Percentiles rank a stretch among this genome's conserved stretches.
Evolutionary conservation across 2,888 invertebrate genomes (phyloP).

Genomic region (Plusia festucae): DNA sequence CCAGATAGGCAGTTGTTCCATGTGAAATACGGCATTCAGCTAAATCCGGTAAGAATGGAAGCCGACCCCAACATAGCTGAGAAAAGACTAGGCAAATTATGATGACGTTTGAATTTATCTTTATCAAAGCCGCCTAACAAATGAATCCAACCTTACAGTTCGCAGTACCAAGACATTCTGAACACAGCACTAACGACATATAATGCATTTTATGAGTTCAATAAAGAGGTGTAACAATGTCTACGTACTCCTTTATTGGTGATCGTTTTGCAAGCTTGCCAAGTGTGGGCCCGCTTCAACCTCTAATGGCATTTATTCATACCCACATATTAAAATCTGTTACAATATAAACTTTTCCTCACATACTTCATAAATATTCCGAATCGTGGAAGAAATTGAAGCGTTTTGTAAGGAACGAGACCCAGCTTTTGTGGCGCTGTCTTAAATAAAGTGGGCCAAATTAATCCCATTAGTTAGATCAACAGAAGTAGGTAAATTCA

Average conservation of each 20-base stretch:
- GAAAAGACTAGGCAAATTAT: no score
- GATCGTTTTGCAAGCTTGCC: slow-evolving; percentile 65
- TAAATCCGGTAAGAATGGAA: no score
- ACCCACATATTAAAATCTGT: slow-evolving; percentile 51
- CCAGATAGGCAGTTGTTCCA: no score
- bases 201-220: slow-evolving; percentile 65
- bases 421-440: background rate
- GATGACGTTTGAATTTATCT: background rate
- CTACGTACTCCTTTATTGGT: slow-evolving; percentile 61
- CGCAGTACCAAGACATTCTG: background rate
- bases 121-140: background rate
- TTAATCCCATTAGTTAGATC: slow-evolving; percentile 6
- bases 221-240: slow-evolving; percentile 69
- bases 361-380: background rate
- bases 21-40: no score
- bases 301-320: slow-evolving; percentile 57
- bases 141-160: background rate
- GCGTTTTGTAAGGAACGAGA: background rate
- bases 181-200: slow-evolving; percentile 57
- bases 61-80: no score
- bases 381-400: background rate
- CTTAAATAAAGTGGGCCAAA: slow-evolving; percentile 8
- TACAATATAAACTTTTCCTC: slow-evolving; percentile 11
- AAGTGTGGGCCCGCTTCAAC: slow-evolving; percentile 61
- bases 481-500: slow-evolving; percentile 6